Base-by-base conservation (phyloP, 2,888 invertebrate species). In the Adelognathus sp. region DNA sequence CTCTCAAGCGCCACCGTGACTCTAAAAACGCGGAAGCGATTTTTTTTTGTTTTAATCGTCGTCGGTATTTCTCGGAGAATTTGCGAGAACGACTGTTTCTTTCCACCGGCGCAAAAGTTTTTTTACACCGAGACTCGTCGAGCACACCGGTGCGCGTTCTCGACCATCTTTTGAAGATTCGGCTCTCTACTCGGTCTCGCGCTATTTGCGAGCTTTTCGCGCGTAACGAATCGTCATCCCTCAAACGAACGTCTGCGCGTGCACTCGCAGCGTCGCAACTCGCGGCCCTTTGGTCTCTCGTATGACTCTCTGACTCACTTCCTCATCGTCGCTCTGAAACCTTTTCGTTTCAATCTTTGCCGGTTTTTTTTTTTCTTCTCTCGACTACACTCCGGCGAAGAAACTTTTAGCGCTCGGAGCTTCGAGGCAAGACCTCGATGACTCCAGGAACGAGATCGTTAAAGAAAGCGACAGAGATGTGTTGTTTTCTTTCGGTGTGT, bases 141-240 rank as follows among this genome's bases (percentile, higher is more conserved):
- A 50, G 54, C 69, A 64, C 33, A 18, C 61, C 69, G 58, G 63
- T 58, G 46, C 52, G 69, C 77, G 66, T 76, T 76, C 71, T 60
- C 61, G 54, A 60, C 60, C 67, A 80, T 78, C 81, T 82, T n/a
- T 81, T 82, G 82, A 82, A 79, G 82, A 81, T 77, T 80, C 73
- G 46, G 54, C 70, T 76, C 71, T 60, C 21, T 44, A 77, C 79
- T 72, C 71, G n/a, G 86, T 84, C 84, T 85, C 87, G 89, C 86
- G 84, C 85, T 87, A 86, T 88, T 88, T 87, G 83, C 83, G 56
- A 64, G 82, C 76, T 83, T 83, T 85, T 84, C 84, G 83, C 83
- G 82, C 88, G 86, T 88, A 83, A 84, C 87, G 86, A 84, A 84
- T 82, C 81, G 82, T 84, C 85, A 87, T 88, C 88, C 82, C 82